These are phyloP conservation scores for Parus major DNA, from an alignment of 2,113 vertebrate species.

Conservation along the genomic window DNA sequence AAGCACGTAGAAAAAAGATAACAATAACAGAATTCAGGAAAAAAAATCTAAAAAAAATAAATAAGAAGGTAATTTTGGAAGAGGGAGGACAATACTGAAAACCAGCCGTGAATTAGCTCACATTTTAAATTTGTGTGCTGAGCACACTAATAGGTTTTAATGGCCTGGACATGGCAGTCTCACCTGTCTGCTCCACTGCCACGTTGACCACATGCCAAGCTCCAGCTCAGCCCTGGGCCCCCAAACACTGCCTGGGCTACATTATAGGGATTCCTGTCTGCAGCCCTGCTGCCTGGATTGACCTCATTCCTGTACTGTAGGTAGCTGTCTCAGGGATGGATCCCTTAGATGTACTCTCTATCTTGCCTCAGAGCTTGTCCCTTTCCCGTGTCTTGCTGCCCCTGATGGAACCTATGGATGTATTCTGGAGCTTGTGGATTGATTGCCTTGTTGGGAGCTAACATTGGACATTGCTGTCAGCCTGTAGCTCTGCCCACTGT, in stretches of 20 bases:
- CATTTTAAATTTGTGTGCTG: background rate
- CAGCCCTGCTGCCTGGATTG: background rate
- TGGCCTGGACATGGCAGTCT: background rate
- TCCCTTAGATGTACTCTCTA: background rate
- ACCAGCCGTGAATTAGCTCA: background rate
- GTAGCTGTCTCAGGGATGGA: background rate
- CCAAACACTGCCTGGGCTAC: background rate
- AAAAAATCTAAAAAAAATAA: background rate
- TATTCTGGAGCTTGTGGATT: background rate
- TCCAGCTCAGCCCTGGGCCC: background rate
- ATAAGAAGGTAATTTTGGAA: background rate
- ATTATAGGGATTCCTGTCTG: background rate
- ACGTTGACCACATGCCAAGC: background rate
- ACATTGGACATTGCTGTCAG: background rate
- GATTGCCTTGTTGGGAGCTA: background rate
- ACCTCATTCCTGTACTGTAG: background rate
- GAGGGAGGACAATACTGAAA: background rate
- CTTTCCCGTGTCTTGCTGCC: rapidly evolving
- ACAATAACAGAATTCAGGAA: background rate
- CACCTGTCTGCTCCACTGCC: background rate
- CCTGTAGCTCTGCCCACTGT: background rate
- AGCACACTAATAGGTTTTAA: background rate
- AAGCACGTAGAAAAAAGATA: background rate
- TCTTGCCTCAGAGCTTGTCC: background rate
- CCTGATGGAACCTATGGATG: background rate